A percentile compares a stretch with the other conserved stretches of the same genome.
These are phyloP conservation scores for Nomada hirtipes DNA, from an alignment of 2,888 invertebrate species.

Conservation along the genomic window DNA sequence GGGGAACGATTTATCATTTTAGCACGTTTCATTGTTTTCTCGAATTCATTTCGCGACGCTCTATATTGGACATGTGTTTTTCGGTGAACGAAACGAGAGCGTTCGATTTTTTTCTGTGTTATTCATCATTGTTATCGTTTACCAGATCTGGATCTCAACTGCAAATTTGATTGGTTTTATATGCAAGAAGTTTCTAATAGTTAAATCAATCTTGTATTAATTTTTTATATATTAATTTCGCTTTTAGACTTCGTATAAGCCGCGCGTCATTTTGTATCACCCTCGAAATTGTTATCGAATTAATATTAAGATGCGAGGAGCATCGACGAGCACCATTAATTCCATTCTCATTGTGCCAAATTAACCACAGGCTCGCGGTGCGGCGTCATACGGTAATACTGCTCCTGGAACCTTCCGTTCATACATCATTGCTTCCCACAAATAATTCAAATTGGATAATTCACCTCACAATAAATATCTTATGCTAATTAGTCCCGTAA, in stretches of 20 bases:
- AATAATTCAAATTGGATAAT: slow-evolving; percentile 63
- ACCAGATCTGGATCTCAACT: neutral
- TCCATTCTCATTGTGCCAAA: slow-evolving; percentile 32
- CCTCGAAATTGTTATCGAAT: too few relatives aligned
- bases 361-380: slow-evolving; percentile 25
- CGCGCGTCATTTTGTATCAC: neutral
- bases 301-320: neutral
- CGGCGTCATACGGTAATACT: slow-evolving; percentile 23
- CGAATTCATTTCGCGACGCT: neutral
- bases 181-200: too few relatives aligned
- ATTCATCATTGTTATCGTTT: neutral
- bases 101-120: neutral
- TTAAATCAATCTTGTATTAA: too few relatives aligned
- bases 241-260: neutral
- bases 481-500: slow-evolving; percentile 60
- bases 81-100: neutral
- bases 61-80: slow-evolving; percentile 17
- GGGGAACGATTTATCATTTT: slow-evolving; percentile 28
- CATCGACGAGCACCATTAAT: slow-evolving; percentile 4
- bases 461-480: slow-evolving; percentile 57
- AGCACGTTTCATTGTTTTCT: slow-evolving; percentile 25
- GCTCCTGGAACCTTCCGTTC: slow-evolving; percentile 15
- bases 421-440: slow-evolving; percentile 55
- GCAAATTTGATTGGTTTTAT: neutral
- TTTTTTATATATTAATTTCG: too few relatives aligned